Evolutionary conservation across 2,797 vertebrate species (phyloP).

Genomic region (Onychomys leucogaster): DNA sequence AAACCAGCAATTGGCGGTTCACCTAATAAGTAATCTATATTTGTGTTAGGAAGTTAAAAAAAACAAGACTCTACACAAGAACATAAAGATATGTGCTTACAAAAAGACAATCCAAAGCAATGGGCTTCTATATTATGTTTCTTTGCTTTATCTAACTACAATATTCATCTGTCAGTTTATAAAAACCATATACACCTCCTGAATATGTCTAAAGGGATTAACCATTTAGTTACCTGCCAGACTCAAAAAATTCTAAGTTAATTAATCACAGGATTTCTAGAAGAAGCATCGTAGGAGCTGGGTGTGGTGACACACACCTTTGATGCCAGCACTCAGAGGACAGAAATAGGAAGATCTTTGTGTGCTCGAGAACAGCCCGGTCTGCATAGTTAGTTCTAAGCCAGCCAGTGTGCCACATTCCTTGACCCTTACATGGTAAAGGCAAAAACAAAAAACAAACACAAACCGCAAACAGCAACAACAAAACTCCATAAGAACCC

Average conservation of each 20-base stretch:
- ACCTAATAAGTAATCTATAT: neutral
- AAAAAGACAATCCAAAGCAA: neutral
- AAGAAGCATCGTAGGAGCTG: neutral
- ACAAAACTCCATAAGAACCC: neutral
- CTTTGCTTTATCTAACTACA: neutral
- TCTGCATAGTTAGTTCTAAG: neutral
- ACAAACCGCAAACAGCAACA: neutral
- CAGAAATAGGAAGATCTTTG: neutral
- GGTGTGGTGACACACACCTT: neutral
- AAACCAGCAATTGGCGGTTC: neutral
- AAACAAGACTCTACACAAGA: neutral
- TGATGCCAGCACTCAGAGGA: neutral
- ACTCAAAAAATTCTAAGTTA: neutral
- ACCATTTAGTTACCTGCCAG: neutral
- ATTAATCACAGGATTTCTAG: neutral
- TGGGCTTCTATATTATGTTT: neutral
- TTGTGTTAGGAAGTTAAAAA: too few species aligned
- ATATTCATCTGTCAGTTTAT: neutral
- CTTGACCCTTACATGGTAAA: neutral
- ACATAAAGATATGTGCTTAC: neutral
- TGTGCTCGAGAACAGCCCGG: neutral
- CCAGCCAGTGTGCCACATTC: neutral
- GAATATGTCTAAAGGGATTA: neutral
- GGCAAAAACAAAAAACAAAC: neutral
- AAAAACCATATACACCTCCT: neutral